These are phyloP conservation scores for Nanger granti DNA, from an alignment of 2,113 vertebrate genomes.

Conservation along the genomic window DNA sequence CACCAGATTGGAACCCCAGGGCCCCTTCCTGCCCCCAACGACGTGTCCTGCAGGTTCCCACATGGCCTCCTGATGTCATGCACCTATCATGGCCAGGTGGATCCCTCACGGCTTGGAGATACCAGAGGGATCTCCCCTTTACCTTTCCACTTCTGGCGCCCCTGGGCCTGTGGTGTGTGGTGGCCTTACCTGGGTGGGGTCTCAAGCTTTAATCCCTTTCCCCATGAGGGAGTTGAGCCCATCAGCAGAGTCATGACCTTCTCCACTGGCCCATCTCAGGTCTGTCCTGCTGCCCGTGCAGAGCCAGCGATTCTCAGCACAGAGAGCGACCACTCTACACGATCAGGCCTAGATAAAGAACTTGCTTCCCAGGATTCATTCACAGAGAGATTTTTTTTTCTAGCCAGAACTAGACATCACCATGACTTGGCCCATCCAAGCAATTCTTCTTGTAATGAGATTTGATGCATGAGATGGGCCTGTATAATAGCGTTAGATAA, in stretches of 20 bases:
- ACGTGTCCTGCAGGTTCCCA: fast-evolving
- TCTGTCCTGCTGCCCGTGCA: neutral
- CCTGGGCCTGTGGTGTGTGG: neutral
- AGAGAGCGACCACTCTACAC: neutral
- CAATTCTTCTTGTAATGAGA: neutral
- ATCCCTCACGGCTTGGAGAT: neutral
- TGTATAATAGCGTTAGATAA: neutral
- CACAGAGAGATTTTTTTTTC: neutral
- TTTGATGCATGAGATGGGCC: neutral
- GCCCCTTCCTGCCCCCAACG: fast-evolving
- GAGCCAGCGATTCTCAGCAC: neutral
- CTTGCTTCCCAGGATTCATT: neutral
- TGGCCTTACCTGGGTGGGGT: neutral
- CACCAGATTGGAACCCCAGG: neutral
- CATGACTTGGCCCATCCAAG: neutral
- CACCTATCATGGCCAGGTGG: fast-evolving
- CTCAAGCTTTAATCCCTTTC: neutral
- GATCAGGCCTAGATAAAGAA: neutral
- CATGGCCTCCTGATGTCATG: neutral
- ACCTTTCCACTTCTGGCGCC: neutral
- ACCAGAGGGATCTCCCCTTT: neutral
- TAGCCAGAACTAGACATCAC: neutral
- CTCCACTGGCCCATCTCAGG: fast-evolving
- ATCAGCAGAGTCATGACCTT: neutral
- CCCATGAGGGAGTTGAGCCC: neutral